Evolutionary conservation across 1,140 invertebrate species (phyloP).

Genomic region (Harlomillsia oculata): DNA sequence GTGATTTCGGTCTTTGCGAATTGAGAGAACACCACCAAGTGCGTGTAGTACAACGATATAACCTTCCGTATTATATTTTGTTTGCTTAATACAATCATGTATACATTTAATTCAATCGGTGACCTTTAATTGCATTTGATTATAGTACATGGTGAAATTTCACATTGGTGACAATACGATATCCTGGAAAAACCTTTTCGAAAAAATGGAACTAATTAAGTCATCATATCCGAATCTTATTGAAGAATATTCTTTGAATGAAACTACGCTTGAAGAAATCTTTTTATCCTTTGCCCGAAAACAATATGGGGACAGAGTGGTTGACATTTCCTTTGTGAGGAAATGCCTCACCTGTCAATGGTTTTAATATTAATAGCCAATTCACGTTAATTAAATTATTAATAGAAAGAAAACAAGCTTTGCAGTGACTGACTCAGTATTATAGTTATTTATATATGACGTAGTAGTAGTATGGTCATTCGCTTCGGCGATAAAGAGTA

Average conservation of each 20-base stretch:
- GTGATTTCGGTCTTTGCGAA: slow-evolving; percentile 14
- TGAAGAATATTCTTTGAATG: slow-evolving; percentile 52
- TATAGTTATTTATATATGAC: too few species aligned
- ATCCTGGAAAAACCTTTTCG: slow-evolving; percentile 47
- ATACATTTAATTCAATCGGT: too few species aligned
- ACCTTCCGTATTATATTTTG: not conserved
- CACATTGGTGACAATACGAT: slow-evolving; percentile 42
- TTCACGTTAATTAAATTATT: too few species aligned
- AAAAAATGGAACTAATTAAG: slow-evolving; percentile 45
- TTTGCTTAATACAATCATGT: not conserved
- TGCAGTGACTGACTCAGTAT: too few species aligned
- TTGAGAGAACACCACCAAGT: slow-evolving; percentile 31
- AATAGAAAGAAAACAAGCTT: too few species aligned
- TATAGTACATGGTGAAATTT: slow-evolving; percentile 49
- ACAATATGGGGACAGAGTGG: slow-evolving; percentile 18
- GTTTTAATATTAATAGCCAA: too few species aligned
- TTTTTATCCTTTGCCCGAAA: slow-evolving; percentile 40
- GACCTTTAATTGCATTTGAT: too few species aligned
- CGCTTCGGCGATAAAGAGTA: too few species aligned
- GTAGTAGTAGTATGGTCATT: too few species aligned
- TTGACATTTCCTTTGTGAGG: slow-evolving; percentile 1
- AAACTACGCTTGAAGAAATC: slow-evolving; percentile 56
- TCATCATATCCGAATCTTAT: slow-evolving; percentile 38
- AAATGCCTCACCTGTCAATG: slow-evolving; percentile 13
- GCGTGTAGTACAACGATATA: not conserved